Base-by-base conservation (phyloP, 2,888 invertebrate species). In the Drosophila meridionalis region DNA sequence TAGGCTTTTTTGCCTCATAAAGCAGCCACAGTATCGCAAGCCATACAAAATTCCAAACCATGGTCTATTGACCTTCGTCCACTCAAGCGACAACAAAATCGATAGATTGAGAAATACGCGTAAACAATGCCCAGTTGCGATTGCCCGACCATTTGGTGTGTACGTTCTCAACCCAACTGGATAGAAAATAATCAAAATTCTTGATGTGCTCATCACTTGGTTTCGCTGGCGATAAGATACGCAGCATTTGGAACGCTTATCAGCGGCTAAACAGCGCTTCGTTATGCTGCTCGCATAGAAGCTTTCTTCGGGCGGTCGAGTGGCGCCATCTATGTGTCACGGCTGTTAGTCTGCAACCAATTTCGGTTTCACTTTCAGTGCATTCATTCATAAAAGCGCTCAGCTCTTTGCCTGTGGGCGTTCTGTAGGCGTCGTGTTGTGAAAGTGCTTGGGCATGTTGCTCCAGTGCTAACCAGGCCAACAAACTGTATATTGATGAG, bases 401-500 rank as follows among this genome's bases (percentile, higher is more conserved):
- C 42, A 28, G 43, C 60, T 56, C 26, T n/a, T 36, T 4, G 26
- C 36, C 4, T 6, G 84, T 83, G 73, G 79, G 84, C 69, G 79
- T 62, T 62, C 34, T 58, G 69, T 69, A 40, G 76, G 50, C 63
- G 70, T 55, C 11, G 60, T 55, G 20, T 77, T 84, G 78, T 50
- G 83, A 84, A 82, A 82, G 82, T 84, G 72, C 60, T 72, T 66
- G 55, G 53, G 73, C 76, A 72, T 69, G 67, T 67, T 80, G 59
- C 47, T 57, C 36, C 42, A 61, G 34, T 76, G 50, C 59, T 60
- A 69, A 69, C 63, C 71, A 72, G 58, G 65, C 71, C 64, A 62
- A 71, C 72, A 61, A 69, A 67, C 66, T 59, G 82, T 79, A 85
- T 89, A 83, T 83, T 89, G 85, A 85, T 89, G 87, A 84, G 87